These are phyloP conservation scores for Drosophila rellima DNA, from an alignment of 2,888 invertebrate genomes.

Conservation along the genomic window DNA sequence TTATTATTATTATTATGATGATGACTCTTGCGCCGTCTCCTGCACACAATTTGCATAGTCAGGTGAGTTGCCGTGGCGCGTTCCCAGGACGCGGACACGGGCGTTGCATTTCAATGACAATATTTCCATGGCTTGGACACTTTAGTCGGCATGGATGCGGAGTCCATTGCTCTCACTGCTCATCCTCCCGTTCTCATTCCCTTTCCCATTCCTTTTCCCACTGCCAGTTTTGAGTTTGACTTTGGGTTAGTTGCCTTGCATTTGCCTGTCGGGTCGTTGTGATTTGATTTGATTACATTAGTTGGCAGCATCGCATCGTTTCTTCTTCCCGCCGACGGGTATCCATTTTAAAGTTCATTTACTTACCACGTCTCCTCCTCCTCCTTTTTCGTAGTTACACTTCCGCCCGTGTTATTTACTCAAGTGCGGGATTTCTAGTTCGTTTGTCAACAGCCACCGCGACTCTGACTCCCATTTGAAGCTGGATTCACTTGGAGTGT, in stretches of 20 bases:
- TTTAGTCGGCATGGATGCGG: not conserved
- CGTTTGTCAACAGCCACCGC: constrained; percentile 60
- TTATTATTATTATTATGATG: constrained; percentile 37
- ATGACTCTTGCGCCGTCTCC: constrained; percentile 23
- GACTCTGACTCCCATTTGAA: not conserved
- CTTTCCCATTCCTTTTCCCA: not conserved
- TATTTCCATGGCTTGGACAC: constrained; percentile 48
- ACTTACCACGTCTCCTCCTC: constrained; percentile 45
- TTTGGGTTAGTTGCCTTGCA: constrained; percentile 55
- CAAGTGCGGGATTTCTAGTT: constrained; percentile 78
- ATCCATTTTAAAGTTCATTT: constrained; percentile 79
- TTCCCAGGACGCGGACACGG: constrained; percentile 56
- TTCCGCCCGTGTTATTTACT: constrained; percentile 76
- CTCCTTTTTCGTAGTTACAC: constrained; percentile 47
- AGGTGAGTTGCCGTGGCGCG: constrained; percentile 38
- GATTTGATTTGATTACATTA: constrained; percentile 81
- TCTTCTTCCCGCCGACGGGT: constrained; percentile 22
- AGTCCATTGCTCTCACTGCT: constrained; percentile 56
- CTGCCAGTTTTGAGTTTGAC: constrained; percentile 44
- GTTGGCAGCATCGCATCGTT: constrained; percentile 42
- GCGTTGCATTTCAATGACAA: constrained; percentile 77
- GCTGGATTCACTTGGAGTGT: not conserved
- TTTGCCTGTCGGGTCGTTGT: constrained; percentile 57
- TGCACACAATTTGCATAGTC: constrained; percentile 65
- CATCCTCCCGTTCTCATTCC: not conserved